Evolutionary conservation across 2,888 invertebrate genomes (phyloP).

Genomic region (Lottia scabra): DNA sequence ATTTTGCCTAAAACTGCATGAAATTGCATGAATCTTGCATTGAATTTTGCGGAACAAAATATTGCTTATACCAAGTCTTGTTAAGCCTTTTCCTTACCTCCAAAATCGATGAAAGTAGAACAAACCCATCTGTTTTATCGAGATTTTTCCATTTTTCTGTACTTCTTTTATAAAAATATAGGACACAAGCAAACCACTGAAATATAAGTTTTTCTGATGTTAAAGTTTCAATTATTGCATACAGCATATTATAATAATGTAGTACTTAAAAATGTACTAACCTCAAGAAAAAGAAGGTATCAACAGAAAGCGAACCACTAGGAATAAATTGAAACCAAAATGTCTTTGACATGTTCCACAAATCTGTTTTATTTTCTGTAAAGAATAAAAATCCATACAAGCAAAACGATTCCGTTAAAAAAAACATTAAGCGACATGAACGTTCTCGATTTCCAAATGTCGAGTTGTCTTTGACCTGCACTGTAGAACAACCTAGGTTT

Average conservation of each 20-base stretch:
- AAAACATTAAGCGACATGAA: not conserved
- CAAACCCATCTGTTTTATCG: slow-evolving; percentile 10
- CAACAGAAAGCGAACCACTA: slow-evolving; percentile 32
- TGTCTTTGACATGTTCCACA: not conserved
- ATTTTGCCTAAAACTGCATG: too few relatives aligned
- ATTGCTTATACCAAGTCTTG: too few relatives aligned
- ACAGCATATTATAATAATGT: too few relatives aligned
- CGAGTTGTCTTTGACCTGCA: too few relatives aligned
- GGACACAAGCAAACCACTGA: slow-evolving; percentile 18
- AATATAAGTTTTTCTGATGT: not conserved
- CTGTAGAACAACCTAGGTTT: too few relatives aligned
- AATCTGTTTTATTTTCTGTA: not conserved
- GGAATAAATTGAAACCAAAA: slow-evolving; percentile 24
- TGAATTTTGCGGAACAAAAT: too few relatives aligned
- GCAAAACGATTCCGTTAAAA: too few relatives aligned
- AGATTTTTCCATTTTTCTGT: slow-evolving; percentile 12
- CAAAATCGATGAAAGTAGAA: slow-evolving; percentile 23
- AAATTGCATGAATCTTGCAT: too few relatives aligned
- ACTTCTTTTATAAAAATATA: slow-evolving; percentile 20
- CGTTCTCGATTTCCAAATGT: too few relatives aligned
- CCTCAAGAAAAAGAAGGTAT: slow-evolving; percentile 34
- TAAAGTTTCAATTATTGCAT: too few relatives aligned
- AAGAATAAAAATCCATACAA: too few relatives aligned
- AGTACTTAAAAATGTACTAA: not conserved
- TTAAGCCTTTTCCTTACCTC: slow-evolving; percentile 15